Conservation (phyloP, 2,888 invertebrate species). For the Campopleginae sp. region DNA sequence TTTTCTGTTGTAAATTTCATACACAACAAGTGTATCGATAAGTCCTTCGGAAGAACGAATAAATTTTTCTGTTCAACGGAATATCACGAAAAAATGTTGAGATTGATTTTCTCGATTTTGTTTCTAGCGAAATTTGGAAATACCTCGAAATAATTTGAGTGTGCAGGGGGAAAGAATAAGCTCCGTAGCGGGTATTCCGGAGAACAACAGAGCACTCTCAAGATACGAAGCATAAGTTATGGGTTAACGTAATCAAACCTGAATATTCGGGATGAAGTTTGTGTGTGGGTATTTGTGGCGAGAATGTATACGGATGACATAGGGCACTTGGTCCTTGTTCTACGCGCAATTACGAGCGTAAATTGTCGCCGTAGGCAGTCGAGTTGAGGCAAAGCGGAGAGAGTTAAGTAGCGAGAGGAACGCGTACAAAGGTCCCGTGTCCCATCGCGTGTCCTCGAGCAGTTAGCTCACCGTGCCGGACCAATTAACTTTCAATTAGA, state of each 20-base stretch:
- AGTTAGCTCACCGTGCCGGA: slow-evolving; percentile 79
- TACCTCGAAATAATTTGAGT: no score
- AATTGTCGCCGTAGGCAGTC: slow-evolving; percentile 80
- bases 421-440: slow-evolving; percentile 48
- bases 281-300: not conserved
- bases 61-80: no score
- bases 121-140: no score
- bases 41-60: no score
- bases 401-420: slow-evolving; percentile 34
- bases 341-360: slow-evolving; percentile 73
- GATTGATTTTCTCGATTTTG: no score
- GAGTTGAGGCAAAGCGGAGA: not conserved
- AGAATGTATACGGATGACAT: slow-evolving; percentile 72
- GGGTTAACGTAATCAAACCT: not conserved
- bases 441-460: slow-evolving; percentile 60
- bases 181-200: no score
- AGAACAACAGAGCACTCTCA: no score
- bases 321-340: slow-evolving; percentile 80
- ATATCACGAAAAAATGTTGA: no score
- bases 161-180: no score
- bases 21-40: no score
- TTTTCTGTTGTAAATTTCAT: no score
- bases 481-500: slow-evolving; percentile 85
- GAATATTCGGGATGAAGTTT: not conserved
- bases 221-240: not conserved